A percentile compares a stretch with the other conserved stretches of the same genome.
phyloP scores from a whole-genome alignment of 2,797 vertebrate genomes.

The Takifugu ocellatus region DNA sequence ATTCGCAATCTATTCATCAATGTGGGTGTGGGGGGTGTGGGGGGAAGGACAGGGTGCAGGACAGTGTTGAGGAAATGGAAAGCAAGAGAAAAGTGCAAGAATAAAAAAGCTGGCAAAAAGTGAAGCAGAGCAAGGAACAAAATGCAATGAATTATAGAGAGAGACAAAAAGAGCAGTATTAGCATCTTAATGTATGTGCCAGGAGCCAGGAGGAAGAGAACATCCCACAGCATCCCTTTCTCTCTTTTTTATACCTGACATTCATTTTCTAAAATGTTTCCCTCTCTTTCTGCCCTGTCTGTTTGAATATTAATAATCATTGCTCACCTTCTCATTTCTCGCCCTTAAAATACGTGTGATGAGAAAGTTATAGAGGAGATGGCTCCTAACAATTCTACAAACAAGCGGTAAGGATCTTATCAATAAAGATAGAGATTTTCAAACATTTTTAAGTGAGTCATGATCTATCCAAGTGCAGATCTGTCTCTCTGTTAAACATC shows the following conservation, averaged over 20 bases:
- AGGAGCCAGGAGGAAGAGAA: constrained; percentile 66
- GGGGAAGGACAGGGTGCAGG: constrained; percentile 41
- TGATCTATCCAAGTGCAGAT: not conserved
- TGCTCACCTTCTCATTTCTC: constrained; percentile 33
- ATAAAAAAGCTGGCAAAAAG: constrained; percentile 36
- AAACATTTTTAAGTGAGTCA: no score
- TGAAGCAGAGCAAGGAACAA: constrained; percentile 54
- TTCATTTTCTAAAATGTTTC: constrained; percentile 33
- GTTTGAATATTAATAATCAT: constrained; percentile 61
- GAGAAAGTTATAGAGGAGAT: constrained; percentile 48
- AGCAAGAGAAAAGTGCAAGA: constrained; percentile 50
- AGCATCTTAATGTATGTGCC: constrained; percentile 75
- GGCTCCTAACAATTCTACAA: constrained; percentile 1
- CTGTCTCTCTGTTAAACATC: not conserved
- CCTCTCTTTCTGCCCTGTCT: constrained; percentile 42
- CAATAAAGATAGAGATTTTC: no score
- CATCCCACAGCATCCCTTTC: constrained; percentile 64
- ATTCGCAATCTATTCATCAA: constrained; percentile 71
- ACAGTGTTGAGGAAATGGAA: constrained; percentile 55
- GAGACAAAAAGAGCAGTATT: constrained; percentile 72
- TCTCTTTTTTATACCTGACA: constrained; percentile 24
- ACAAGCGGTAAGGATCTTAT: no score
- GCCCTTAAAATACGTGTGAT: constrained; percentile 29
- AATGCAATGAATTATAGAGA: constrained; percentile 75
- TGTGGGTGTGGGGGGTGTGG: constrained; percentile 58